Conservation (phyloP, 1,140 invertebrate species). For the Scaptodrosophila lebanonensis region DNA sequence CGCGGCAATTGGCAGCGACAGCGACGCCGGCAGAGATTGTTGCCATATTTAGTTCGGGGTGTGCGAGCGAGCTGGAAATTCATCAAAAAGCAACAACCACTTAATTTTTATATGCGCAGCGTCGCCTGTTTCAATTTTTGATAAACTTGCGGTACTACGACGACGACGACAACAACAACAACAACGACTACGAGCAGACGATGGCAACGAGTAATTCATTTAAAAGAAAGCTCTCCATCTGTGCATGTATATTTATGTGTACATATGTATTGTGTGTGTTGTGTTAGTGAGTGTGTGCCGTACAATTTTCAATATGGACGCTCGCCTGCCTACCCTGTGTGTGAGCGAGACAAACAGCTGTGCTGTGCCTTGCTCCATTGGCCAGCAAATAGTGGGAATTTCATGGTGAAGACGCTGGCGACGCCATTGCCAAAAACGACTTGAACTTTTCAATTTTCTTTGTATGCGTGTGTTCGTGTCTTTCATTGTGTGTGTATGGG, state of each 20-base stretch:
- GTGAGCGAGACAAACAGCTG: constrained; percentile 51
- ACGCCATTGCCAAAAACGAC: constrained; percentile 64
- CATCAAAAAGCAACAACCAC: constrained; percentile 75
- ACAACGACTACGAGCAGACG: too few relatives aligned
- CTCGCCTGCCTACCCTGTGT: neutral
- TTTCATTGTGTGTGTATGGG: neutral
- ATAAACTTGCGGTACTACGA: constrained; percentile 44
- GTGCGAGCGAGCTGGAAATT: constrained; percentile 70
- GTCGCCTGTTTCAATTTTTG: constrained; percentile 70
- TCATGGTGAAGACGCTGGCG: constrained; percentile 2
- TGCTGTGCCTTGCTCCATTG: constrained; percentile 40
- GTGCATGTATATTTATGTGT: neutral
- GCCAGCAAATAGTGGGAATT: constrained; percentile 63
- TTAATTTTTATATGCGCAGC: constrained; percentile 74
- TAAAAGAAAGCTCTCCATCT: constrained; percentile 32
- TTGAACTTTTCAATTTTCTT: constrained; percentile 74
- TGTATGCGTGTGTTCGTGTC: too few relatives aligned
- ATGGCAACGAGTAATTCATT: constrained; percentile 36
- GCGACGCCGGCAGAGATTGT: constrained; percentile 34
- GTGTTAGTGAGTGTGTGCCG: constrained; percentile 11
- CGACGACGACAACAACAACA: neutral
- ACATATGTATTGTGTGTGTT: neutral
- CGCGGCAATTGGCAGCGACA: constrained; percentile 18
- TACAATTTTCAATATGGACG: constrained; percentile 65
- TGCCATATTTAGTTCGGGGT: constrained; percentile 35